Conservation (phyloP, 2,797 vertebrate species). For the Hipposideros larvatus region DNA sequence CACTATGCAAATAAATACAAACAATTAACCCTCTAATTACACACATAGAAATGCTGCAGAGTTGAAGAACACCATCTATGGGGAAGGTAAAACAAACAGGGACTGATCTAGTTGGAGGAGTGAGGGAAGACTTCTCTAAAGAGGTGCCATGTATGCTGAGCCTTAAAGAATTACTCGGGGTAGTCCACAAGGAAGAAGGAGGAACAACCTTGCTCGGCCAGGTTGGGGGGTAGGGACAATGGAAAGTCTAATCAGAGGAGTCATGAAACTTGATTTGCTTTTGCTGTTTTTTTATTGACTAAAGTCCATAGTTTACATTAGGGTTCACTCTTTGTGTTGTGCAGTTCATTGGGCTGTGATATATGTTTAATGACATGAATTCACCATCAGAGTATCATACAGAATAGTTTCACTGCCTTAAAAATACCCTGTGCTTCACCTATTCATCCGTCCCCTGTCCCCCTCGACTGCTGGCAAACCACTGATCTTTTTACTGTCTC, state of each 20-base stretch:
- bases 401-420: neutral
- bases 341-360: neutral
- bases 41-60: neutral
- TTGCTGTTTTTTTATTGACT: neutral
- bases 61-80: neutral
- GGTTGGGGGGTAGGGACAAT: rapidly evolving
- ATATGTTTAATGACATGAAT: neutral
- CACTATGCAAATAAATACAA: neutral
- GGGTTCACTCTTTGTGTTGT: neutral
- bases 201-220: neutral
- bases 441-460: neutral
- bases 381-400: neutral
- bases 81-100: neutral
- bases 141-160: neutral
- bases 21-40: neutral
- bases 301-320: neutral
- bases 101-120: neutral
- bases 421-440: neutral
- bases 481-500: neutral
- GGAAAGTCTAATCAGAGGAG: neutral
- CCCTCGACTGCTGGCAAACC: neutral
- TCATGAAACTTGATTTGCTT: neutral
- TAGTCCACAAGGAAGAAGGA: too few relatives aligned
- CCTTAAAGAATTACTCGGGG: neutral
- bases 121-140: neutral